Evolutionary conservation across 2,113 vertebrate species (phyloP).

Genomic region (Echinops telfairi): DNA sequence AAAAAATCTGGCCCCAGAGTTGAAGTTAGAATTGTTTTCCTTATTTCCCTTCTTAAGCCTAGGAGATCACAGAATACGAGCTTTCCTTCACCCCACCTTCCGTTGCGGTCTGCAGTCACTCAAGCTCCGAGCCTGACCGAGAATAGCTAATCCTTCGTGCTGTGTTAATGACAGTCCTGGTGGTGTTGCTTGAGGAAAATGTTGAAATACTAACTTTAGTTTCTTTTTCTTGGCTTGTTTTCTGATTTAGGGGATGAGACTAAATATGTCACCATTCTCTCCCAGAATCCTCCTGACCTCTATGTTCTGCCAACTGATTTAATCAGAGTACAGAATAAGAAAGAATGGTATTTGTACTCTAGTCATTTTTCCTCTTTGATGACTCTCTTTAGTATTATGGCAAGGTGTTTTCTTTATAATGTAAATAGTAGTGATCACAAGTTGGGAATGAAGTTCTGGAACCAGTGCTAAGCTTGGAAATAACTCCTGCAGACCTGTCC

Average conservation of each 20-base stretch:
- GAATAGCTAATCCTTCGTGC: conserved; percentile 40
- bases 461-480: conserved; percentile 2
- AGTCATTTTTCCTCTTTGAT: conserved; percentile 26
- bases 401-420: conserved; percentile 45
- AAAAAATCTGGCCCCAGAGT: too few species aligned
- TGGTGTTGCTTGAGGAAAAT: conserved; percentile 21
- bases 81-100: conserved; percentile 36
- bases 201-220: conserved; percentile 15
- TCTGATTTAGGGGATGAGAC: neutral
- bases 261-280: neutral
- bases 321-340: conserved; percentile 31
- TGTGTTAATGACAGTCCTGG: neutral
- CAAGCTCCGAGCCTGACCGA: conserved; percentile 19
- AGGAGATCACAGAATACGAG: neutral
- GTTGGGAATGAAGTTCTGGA: conserved; percentile 31
- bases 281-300: conserved; percentile 23
- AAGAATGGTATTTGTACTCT: conserved; percentile 18
- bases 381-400: conserved; percentile 22
- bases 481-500: conserved; percentile 11
- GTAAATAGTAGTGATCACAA: conserved; percentile 33
- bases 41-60: too few species aligned
- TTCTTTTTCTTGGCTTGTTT: conserved; percentile 53
- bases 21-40: too few species aligned
- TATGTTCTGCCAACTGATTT: conserved; percentile 12
- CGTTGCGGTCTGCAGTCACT: conserved; percentile 51